Evolutionary conservation across 1,140 invertebrate species (phyloP).

Genomic region (Hydropsyche tenuis): DNA sequence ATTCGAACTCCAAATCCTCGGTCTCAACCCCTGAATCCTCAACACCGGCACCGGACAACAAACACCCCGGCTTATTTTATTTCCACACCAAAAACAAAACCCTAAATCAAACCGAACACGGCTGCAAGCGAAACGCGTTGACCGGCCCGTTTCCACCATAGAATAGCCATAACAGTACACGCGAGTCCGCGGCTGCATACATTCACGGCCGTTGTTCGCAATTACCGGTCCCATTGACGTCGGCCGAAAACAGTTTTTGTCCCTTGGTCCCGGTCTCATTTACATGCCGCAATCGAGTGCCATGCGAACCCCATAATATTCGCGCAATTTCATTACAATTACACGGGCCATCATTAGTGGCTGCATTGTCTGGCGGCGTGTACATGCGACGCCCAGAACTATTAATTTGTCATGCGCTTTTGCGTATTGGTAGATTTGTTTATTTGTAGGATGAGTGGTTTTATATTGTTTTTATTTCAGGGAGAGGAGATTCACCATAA

Average conservation of each 20-base stretch:
- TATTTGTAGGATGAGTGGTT: background rate
- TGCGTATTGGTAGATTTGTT: too few relatives aligned
- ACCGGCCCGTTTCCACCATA: too few relatives aligned
- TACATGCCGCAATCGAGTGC: conserved; percentile 10
- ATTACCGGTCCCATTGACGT: conserved; percentile 9
- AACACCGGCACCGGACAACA: too few relatives aligned
- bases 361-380: conserved; percentile 11
- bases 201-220: background rate
- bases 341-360: conserved; percentile 4
- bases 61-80: too few relatives aligned
- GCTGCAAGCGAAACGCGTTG: background rate
- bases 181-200: too few relatives aligned
- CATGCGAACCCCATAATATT: background rate
- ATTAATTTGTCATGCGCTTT: too few relatives aligned
- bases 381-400: too few relatives aligned
- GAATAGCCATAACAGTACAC: too few relatives aligned
- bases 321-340: conserved; percentile 18
- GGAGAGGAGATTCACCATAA: conserved; percentile 81
- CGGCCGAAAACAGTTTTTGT: conserved; percentile 3
- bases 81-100: too few relatives aligned
- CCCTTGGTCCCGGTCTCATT: background rate
- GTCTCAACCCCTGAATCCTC: too few relatives aligned
- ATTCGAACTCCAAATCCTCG: too few relatives aligned
- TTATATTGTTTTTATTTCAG: conserved; percentile 58
- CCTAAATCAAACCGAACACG: background rate